Percentiles rank a stretch among this genome's conserved stretches.
phyloP scores from a whole-genome alignment of 2,113 vertebrate genomes.

The Alligator mississippiensis region DNA sequence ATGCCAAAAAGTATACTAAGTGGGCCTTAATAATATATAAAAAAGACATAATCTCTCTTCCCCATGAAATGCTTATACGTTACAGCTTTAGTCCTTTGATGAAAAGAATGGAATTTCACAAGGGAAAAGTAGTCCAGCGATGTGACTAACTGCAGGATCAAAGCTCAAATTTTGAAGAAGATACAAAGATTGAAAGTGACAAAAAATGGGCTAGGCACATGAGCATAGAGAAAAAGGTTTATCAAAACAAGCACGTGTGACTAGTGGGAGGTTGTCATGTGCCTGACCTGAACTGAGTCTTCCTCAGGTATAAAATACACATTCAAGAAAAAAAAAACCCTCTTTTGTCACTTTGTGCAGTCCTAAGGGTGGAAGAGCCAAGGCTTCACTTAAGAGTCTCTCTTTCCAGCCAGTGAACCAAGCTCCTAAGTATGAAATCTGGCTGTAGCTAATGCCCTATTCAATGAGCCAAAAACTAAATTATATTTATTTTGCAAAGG shows the following conservation, averaged over 20 bases:
- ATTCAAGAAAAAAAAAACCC: neutral
- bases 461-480: neutral
- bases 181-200: neutral
- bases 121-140: neutral
- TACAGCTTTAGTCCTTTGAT: neutral
- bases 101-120: neutral
- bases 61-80: neutral
- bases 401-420: rapidly evolving
- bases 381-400: neutral
- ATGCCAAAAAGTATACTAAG: neutral
- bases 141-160: neutral
- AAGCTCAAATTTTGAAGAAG: neutral
- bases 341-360: neutral
- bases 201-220: neutral
- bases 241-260: neutral
- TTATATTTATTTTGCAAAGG: slow-evolving; percentile 11
- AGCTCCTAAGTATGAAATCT: neutral
- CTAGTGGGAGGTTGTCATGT: neutral
- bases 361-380: neutral
- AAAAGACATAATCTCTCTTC: neutral
- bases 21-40: neutral
- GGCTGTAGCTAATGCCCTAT: neutral
- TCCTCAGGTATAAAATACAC: neutral
- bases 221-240: rapidly evolving
- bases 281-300: neutral